Evolutionary conservation across 2,888 invertebrate genomes (phyloP), one percentile per base, ranked within the genome.

Genomic region (Amblyjoppa fuscipennis): DNA sequence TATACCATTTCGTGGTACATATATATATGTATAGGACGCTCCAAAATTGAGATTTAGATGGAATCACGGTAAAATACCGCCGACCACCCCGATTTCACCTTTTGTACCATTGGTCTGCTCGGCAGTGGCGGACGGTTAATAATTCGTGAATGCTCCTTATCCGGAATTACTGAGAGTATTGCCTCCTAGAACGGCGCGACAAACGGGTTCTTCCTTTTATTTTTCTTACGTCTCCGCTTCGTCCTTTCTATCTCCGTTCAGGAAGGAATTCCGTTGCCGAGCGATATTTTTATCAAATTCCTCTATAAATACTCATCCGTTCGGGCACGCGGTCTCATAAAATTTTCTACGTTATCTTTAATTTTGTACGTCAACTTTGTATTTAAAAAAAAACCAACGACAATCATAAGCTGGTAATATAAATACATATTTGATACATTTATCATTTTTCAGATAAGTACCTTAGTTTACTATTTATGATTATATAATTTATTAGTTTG

Each of bases 11-110:
- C 83, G 38, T 83, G 20, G 38, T 81, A 25, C 83, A 88, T 87
- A 86, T 86, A 81, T 83, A 49, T 64, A 75, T 38, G 53, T 74
- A 90, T 90, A 88, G 89, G 88, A 89, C 74, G 89, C 88, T 92
- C 89, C 91, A 92, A 93, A 93, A 93, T 93, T 93, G 92, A 92
- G 93, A 93, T 93, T 92, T 93, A 92, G 91, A 91, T 93, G 89
- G 92, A 90, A 92, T 91, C 92, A 91, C 90, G 86, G 90, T 87
- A 88, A 90, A 90, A 90, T 90, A 90, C 90, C 88, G 53, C 38
- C 25, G 66, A 68, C 87, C 84, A 71, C 78, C 75, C 77, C 75
- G 74, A 69, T 66, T 74, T 76, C 20, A 49, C 70, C 76, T 70
- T 79, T 84, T 69, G 31, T 61, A 69, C 31, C 81, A 69, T 79